A percentile compares a stretch with the other conserved stretches of the same genome.
Evolutionary conservation across 53 echinoderm and acorn worm species (phyloP).

Genomic region (Echinometra lucunter): DNA sequence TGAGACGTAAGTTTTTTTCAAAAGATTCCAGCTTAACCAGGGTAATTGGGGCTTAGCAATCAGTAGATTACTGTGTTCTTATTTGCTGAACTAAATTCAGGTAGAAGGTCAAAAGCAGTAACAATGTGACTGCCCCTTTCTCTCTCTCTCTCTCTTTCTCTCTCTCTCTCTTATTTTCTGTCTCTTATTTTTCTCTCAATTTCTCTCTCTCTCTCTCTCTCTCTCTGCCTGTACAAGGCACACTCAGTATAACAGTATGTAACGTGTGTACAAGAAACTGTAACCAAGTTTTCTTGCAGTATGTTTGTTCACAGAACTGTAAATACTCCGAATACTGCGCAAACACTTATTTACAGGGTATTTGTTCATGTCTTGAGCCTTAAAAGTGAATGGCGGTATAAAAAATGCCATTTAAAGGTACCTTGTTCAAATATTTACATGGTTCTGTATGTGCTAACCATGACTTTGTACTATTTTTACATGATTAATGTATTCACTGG

Average conservation of each 20-base stretch:
- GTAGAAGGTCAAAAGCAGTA: background rate
- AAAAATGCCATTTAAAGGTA: background rate
- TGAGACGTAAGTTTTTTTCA: too few relatives aligned
- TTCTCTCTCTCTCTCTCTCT: background rate
- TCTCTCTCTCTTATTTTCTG: background rate
- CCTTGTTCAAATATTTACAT: background rate
- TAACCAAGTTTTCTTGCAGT: background rate
- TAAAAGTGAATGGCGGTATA: too few relatives aligned
- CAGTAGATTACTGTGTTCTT: too few relatives aligned
- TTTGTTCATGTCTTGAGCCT: background rate
- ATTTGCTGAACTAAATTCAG: background rate
- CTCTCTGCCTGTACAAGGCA: background rate
- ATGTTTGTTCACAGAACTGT: background rate
- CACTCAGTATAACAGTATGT: background rate
- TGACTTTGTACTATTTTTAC: background rate
- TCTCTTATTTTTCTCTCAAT: background rate
- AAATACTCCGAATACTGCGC: background rate
- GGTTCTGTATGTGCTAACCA: background rate
- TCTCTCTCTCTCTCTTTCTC: background rate
- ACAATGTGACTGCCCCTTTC: background rate
- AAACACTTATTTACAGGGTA: slow-evolving; percentile 11
- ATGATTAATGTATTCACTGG: background rate
- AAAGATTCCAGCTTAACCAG: too few relatives aligned
- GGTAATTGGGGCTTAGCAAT: too few relatives aligned
- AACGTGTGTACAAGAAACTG: background rate